Evolutionary conservation across 2,888 invertebrate genomes (phyloP), one percentile per base, ranked within the genome.

Genomic region (Watsonalla binaria): DNA sequence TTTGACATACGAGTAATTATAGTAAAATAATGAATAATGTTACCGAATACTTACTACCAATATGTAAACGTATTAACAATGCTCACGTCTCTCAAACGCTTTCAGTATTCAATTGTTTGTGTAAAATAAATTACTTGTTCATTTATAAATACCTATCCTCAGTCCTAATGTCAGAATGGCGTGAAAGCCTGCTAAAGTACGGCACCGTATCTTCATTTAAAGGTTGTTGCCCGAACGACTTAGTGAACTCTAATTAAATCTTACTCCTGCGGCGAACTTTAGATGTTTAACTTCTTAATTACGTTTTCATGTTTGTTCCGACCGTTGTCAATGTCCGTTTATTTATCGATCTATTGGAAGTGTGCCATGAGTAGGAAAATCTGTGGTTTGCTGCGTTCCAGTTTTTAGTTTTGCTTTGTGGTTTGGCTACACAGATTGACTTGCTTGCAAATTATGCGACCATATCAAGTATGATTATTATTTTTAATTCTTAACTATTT

Each of bases 191-290:
- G 51, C 47, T 33, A 42, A 42, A 42, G 42, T 42, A 54, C 59
- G 54, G 47, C 52, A 47, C 47, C 47, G 51, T 60, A 57, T 55
- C 62, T 42, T 42, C 42, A 42, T 62, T 54, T 46, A 51, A 51
- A 54, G 15, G 35, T 5, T 46, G 14, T 39, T 50, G 46, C 47
- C 50, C 49, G 59, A 68, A 42, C 42, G 62, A 65, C 60, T 65
- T 62, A 58, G 57, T 59, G 45, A 69, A 63, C 58, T 70, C 63
- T 70, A 73, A 75, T 73, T 71, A 67, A 69, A 67, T 71, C 65
- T 58, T 60, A 55, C 62, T 58, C 55, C 60, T 56, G 51, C 59
- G 50, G 51, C 24, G 42, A 24, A 55, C 48, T 46, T 46, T 53
- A 39, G 46, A 54, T 63, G 64, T 68, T 72, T 69, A 65, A 63